A percentile compares a stretch with the other conserved stretches of the same genome.
phyloP scores from a whole-genome alignment of 2,888 invertebrate species.

The Eupithecia inturbata region DNA sequence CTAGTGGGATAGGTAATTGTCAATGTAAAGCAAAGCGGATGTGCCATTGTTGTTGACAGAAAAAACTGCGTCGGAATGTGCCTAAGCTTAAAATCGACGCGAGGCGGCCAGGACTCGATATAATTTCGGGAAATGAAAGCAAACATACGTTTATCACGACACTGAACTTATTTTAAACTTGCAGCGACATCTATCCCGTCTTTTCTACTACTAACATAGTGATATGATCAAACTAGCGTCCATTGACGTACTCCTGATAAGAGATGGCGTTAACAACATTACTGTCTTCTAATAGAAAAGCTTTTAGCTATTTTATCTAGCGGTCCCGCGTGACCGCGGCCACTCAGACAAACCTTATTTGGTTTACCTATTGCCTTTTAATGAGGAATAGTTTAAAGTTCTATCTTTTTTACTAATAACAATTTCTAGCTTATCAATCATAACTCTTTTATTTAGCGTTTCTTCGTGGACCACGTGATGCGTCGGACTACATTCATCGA shows the following conservation, averaged over 20 bases:
- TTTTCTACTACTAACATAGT: background rate
- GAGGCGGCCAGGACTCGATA: background rate
- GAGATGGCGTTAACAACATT: background rate
- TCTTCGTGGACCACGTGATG: conserved; percentile 98
- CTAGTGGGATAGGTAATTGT: background rate
- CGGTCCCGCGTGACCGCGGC: too few relatives aligned
- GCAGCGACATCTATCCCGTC: background rate
- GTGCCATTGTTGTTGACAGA: background rate
- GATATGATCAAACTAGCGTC: background rate
- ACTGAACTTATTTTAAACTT: background rate
- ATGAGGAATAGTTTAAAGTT: too few relatives aligned
- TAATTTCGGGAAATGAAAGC: background rate
- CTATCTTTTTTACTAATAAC: background rate
- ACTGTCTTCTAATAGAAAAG: background rate
- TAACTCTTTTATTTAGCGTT: conserved; percentile 80
- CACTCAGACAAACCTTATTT: background rate
- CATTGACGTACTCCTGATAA: background rate
- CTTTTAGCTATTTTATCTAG: background rate
- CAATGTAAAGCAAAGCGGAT: background rate
- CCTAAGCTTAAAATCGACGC: too few relatives aligned
- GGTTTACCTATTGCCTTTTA: too few relatives aligned
- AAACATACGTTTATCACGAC: background rate
- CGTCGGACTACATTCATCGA: conserved; percentile 98
- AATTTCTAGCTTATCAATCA: background rate
- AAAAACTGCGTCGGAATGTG: background rate